Evolutionary conservation across 2,113 vertebrate genomes (phyloP).

Genomic region (Phaetusa simplex): DNA sequence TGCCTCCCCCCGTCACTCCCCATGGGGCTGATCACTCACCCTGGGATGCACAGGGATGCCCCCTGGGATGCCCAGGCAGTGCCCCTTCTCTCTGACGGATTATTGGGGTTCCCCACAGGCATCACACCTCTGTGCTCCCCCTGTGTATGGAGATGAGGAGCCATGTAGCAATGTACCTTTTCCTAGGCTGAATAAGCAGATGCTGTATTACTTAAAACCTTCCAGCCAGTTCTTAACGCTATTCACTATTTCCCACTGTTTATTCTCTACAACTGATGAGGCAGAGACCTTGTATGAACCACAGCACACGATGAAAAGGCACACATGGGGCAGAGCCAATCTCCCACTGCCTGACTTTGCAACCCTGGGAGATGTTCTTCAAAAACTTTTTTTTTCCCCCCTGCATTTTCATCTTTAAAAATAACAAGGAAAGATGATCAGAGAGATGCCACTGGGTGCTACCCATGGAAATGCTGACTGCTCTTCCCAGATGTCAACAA

Average conservation of each 20-base stretch:
- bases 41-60: neutral
- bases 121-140: neutral
- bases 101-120: neutral
- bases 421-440: neutral
- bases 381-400: fast-evolving
- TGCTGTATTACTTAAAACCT: neutral
- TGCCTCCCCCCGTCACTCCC: neutral
- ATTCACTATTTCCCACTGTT: neutral
- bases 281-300: neutral
- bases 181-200: neutral
- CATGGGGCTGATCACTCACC: neutral
- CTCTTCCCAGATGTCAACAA: neutral
- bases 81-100: neutral
- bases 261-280: neutral
- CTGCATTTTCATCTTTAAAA: neutral
- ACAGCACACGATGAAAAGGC: neutral
- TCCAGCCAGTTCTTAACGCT: neutral
- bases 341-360: neutral
- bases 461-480: neutral
- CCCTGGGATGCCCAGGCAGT: neutral
- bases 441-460: neutral
- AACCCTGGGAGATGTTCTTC: neutral
- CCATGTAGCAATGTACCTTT: neutral
- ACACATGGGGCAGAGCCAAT: neutral
- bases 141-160: neutral